These are phyloP conservation scores for Chrysolina haemoptera DNA, from an alignment of 2,888 invertebrate species.

Conservation along the genomic window DNA sequence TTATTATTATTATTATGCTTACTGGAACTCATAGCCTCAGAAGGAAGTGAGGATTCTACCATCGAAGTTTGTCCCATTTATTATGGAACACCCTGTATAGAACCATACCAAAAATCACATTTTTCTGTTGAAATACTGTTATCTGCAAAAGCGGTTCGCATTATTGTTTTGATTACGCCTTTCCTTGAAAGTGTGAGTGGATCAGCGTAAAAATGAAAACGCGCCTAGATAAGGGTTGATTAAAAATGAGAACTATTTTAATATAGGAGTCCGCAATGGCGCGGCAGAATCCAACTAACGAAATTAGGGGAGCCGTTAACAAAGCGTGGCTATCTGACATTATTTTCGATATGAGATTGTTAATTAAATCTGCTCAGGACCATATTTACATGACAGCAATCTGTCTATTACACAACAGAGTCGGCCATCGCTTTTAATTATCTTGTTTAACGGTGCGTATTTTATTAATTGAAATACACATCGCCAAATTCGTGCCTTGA, in stretches of 20 bases:
- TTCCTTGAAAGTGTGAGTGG: no score
- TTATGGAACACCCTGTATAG: no score
- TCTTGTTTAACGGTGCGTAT: conserved; percentile 69
- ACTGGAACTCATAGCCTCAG: no score
- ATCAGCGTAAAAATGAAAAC: no score
- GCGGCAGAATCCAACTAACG: conserved; percentile 57
- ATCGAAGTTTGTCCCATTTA: no score
- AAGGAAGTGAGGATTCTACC: no score
- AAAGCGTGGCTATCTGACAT: conserved; percentile 67
- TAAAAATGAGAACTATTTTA: conserved; percentile 28
- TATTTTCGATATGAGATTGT: conserved; percentile 71
- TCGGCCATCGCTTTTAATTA: conserved; percentile 67
- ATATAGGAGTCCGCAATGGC: conserved; percentile 39
- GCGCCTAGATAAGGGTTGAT: conserved; percentile 22
- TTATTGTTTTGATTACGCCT: no score
- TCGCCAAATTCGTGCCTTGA: conserved; percentile 35
- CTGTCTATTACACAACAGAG: conserved; percentile 67
- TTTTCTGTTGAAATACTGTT: no score
- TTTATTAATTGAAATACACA: conserved; percentile 67
- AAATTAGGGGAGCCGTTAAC: conserved; percentile 63
- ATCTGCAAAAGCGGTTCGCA: no score
- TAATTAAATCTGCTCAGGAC: conserved; percentile 70
- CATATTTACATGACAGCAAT: conserved; percentile 71
- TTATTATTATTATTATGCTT: no score
- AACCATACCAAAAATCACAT: no score